phyloP scores from a whole-genome alignment of 1,140 invertebrate species.

The Spodoptera litura region DNA sequence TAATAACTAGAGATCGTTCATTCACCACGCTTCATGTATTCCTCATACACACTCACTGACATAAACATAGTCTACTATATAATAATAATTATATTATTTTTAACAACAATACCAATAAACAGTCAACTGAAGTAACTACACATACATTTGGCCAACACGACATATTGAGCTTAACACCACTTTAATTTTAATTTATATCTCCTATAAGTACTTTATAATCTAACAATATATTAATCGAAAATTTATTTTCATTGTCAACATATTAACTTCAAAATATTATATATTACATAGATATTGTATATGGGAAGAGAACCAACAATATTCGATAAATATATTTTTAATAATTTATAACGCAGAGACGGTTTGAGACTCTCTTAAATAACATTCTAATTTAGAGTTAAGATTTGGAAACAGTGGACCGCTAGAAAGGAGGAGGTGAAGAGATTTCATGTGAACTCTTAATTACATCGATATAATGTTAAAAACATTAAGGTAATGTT shows the following conservation, averaged over 20 bases:
- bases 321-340: conserved; percentile 39
- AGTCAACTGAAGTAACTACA: background rate
- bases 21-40: background rate
- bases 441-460: background rate
- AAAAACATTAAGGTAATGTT: background rate
- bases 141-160: conserved; percentile 20
- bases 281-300: conserved; percentile 39
- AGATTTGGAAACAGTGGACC: conserved; percentile 29
- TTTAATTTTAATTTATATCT: background rate
- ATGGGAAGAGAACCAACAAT: conserved; percentile 28
- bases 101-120: background rate
- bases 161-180: conserved; percentile 17
- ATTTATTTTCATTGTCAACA: conserved; percentile 75
- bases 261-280: conserved; percentile 46
- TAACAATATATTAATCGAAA: conserved; percentile 48
- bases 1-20: background rate
- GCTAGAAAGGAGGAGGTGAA: background rate
- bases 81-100: background rate
- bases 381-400: background rate
- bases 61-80: background rate
- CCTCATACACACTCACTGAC: background rate
- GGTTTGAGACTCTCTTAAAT: conserved; percentile 19
- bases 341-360: conserved; percentile 47
- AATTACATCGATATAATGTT: background rate
- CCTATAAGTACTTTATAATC: no score